Conservation (phyloP, 2,797 vertebrate species). For the Pipistrellus pipistrellus region DNA sequence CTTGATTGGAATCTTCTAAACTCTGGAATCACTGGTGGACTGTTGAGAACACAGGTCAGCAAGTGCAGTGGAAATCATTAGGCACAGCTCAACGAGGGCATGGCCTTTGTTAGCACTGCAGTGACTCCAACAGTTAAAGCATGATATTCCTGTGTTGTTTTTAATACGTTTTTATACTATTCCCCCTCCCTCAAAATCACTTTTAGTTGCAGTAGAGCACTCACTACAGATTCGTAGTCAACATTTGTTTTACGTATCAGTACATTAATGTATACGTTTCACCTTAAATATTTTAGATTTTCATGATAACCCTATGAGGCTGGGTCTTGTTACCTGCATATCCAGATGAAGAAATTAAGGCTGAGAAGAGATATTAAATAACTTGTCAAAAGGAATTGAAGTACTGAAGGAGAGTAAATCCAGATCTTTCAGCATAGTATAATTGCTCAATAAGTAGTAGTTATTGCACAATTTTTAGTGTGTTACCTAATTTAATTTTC, state of each 20-base stretch:
- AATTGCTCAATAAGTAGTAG: conserved; percentile 30
- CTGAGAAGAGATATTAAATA: conserved; percentile 57
- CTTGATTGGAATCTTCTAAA: conserved; percentile 10
- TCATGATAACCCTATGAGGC: neutral
- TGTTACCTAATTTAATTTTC: conserved; percentile 26
- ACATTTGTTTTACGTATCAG: neutral
- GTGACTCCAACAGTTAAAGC: neutral
- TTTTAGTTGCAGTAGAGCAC: conserved; percentile 20
- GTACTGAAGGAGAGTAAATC: conserved; percentile 6
- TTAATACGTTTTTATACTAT: neutral
- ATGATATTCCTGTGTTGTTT: neutral
- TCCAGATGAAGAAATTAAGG: conserved; percentile 36
- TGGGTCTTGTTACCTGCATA: conserved; percentile 18
- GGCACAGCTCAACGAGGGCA: neutral
- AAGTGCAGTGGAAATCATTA: neutral
- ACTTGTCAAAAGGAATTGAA: conserved; percentile 20
- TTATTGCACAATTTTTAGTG: conserved; percentile 8
- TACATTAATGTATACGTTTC: conserved; percentile 12
- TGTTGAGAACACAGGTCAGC: conserved; percentile 12
- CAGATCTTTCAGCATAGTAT: conserved; percentile 14
- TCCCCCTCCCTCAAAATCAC: neutral
- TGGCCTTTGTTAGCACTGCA: neutral
- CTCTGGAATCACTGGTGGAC: neutral
- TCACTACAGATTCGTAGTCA: neutral
- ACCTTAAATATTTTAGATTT: conserved; percentile 54